Base-by-base conservation (phyloP, 2,888 invertebrate species). In the Cephus spinipes region DNA sequence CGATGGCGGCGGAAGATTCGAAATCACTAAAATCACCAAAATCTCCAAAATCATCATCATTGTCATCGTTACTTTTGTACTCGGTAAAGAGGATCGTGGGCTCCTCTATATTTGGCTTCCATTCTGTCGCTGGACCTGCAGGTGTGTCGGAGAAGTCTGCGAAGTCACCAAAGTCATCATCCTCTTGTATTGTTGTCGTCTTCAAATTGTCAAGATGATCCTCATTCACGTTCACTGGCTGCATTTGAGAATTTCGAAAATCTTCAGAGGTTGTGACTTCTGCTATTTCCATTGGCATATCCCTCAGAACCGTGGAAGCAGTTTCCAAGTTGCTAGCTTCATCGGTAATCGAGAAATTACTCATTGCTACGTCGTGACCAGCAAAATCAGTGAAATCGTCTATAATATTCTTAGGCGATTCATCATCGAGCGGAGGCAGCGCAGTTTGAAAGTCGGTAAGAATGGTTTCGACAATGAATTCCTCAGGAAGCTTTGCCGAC, bases 11-110 rank as follows among this genome's bases (percentile, higher is more conserved):
- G 30, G 89, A 90, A 86, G 92, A 92, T 87, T 93, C 92, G 83
- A 94, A 94, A 81, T 94, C 92, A 86, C 92, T 93, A 91, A 94
- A 90, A 79, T 91, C 90, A n/a, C 92, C 93, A 91, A 94, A 90
- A 79, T 91, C 90, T 23, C 85, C 90, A 73, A 90, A 93, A 84
- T 93, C 93, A 85, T 93, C 92, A 81, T 91, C 86, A 3, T 83
- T 78, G 4, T 86, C 83, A 68, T 83, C 78, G 31, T 85, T 80
- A 77, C 55, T 55, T 2, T 55, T 55, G 23, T 55, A 9, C 23
- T 23, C 55, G 23, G 15, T 23, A 2, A 23, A 55, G 55, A 55
- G 23, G 15, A 31, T 76, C 68, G 86, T 85, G 75, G 84, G 77
- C 68, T 86, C 83, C 69, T 85, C 83, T 35, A 85, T 79, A 68